phyloP scores from a whole-genome alignment of 2,113 vertebrate genomes.

The Oncorhynchus masou region DNA sequence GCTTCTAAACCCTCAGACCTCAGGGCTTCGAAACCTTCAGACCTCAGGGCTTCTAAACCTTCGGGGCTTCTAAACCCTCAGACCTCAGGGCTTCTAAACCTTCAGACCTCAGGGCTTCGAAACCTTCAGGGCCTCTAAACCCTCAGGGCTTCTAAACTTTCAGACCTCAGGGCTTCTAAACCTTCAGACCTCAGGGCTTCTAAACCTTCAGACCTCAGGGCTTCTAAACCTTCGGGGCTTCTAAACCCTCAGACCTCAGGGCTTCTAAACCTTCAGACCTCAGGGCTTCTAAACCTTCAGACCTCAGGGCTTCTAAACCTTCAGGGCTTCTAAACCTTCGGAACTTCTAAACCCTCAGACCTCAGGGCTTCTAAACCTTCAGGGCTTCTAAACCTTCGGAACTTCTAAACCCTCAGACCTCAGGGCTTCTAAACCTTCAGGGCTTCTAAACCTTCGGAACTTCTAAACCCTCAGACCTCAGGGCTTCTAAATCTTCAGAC shows the following conservation, averaged over 20 bases:
- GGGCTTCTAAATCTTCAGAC: no score
- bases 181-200: not conserved
- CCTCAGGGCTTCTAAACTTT: not conserved
- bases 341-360: not conserved
- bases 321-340: not conserved
- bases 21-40: not conserved
- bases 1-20: not conserved
- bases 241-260: not conserved
- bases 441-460: not conserved
- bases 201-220: not conserved
- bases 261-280: not conserved
- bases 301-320: not conserved
- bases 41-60: not conserved
- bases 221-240: not conserved
- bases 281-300: not conserved
- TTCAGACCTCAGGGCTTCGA: no score
- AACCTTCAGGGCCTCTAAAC: no score
- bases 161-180: no score
- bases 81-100: not conserved
- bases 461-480: not conserved
- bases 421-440: not conserved
- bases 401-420: not conserved
- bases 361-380: no score
- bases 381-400: not conserved
- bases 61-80: no score